These are phyloP conservation scores for Ptychodera flava DNA, from an alignment of 35 echinoderm and acorn worm genomes.

Conservation along the genomic window DNA sequence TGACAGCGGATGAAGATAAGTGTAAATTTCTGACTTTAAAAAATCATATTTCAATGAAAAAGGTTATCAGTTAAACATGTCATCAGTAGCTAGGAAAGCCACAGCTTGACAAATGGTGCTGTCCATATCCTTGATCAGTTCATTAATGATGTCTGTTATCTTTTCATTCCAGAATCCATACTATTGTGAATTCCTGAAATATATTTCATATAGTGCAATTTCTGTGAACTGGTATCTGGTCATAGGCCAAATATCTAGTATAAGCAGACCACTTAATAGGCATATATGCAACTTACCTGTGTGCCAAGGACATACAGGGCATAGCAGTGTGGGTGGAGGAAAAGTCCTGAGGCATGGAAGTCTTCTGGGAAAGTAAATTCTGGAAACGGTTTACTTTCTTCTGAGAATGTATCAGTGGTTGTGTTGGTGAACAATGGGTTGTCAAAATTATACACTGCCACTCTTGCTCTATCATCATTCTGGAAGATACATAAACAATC, in stretches of 20 bases:
- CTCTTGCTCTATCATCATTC: neutral
- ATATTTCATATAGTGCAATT: neutral
- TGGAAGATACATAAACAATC: neutral
- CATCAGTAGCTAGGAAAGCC: neutral
- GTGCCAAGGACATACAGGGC: neutral
- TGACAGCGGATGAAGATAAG: neutral
- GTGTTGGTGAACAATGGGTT: neutral
- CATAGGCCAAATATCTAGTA: too few relatives aligned
- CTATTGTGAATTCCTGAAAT: neutral
- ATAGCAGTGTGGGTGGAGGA: neutral
- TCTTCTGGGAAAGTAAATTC: neutral
- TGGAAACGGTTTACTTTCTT: neutral
- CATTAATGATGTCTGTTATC: neutral
- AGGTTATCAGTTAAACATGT: neutral
- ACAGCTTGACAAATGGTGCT: too few relatives aligned
- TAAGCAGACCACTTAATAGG: too few relatives aligned
- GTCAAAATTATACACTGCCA: neutral
- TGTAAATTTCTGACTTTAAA: neutral
- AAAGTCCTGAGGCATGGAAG: neutral
- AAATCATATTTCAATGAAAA: neutral
- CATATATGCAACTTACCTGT: too few relatives aligned
- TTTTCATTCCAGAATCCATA: neutral
- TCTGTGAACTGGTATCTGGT: too few relatives aligned
- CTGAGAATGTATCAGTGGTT: neutral
- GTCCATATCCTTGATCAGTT: neutral